phyloP scores from a whole-genome alignment of 2,888 invertebrate genomes.

The Catotricha subobsoleta region DNA sequence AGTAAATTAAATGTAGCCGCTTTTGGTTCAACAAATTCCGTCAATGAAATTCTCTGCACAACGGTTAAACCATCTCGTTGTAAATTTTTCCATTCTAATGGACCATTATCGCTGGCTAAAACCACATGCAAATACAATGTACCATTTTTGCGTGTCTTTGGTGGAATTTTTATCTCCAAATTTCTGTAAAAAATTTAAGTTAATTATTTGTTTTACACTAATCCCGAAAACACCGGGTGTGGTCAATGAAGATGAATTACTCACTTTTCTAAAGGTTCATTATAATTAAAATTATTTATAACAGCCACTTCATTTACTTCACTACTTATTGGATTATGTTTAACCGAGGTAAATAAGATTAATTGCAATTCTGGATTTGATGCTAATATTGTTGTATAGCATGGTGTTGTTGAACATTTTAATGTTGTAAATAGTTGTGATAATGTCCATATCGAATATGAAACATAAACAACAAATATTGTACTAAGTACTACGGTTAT shows the following conservation, averaged over 20 bases:
- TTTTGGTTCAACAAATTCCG: slow-evolving; percentile 55
- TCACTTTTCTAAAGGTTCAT: slow-evolving; percentile 31
- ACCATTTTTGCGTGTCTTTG: slow-evolving; percentile 64
- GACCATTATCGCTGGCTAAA: slow-evolving; percentile 39
- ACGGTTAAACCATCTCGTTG: slow-evolving; percentile 41
- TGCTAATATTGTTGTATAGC: slow-evolving; percentile 51
- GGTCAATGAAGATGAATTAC: neutral
- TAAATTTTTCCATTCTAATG: slow-evolving; percentile 38
- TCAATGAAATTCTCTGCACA: slow-evolving; percentile 44
- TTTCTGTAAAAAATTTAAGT: slow-evolving; percentile 33
- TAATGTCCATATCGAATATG: slow-evolving; percentile 58
- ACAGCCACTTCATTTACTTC: slow-evolving; percentile 43
- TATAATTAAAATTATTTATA: slow-evolving; percentile 46
- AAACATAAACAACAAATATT: slow-evolving; percentile 48
- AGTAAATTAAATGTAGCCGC: slow-evolving; percentile 57
- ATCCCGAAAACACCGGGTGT: neutral
- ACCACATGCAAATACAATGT: slow-evolving; percentile 62
- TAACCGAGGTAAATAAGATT: slow-evolving; percentile 47
- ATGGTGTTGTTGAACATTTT: slow-evolving; percentile 37
- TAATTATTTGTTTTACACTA: neutral
- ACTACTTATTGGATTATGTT: slow-evolving; percentile 35
- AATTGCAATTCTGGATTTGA: slow-evolving; percentile 49
- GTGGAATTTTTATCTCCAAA: slow-evolving; percentile 49
- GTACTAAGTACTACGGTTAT: slow-evolving; percentile 42
- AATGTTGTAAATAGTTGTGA: slow-evolving; percentile 54